Percentiles rank a stretch among this genome's conserved stretches.
Evolutionary conservation across 2,113 vertebrate species (phyloP).

Genomic region (Phodopus roborovskii): DNA sequence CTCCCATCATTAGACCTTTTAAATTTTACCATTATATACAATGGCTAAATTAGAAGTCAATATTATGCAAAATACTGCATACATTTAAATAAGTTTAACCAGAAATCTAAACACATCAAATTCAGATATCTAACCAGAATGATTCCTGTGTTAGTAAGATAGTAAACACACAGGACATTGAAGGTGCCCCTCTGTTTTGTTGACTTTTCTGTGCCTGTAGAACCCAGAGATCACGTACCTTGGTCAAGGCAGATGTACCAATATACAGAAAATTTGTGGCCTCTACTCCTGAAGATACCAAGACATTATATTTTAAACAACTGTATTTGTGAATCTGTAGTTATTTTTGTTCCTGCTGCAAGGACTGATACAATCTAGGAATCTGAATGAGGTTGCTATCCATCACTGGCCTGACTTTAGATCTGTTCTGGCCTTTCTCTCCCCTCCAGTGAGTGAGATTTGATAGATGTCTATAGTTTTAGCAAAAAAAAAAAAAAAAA

Average conservation of each 20-base stretch:
- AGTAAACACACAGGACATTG: background rate
- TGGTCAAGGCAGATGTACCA: background rate
- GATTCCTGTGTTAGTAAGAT: too few relatives aligned
- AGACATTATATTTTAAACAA: background rate
- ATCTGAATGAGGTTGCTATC: background rate
- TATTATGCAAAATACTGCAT: background rate
- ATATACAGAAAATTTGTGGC: background rate
- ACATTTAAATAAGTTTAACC: background rate
- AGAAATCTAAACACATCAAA: background rate
- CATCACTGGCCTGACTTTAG: background rate
- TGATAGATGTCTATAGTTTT: background rate
- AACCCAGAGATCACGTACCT: background rate
- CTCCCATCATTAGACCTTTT: background rate
- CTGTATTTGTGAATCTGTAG: background rate
- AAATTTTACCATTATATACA: background rate
- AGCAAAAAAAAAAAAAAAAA: background rate
- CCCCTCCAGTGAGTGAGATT: background rate
- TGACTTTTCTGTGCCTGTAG: background rate
- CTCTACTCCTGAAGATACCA: background rate
- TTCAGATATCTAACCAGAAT: background rate
- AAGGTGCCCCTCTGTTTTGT: background rate
- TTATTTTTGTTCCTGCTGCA: slow-evolving; percentile 26
- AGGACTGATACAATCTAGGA: background rate
- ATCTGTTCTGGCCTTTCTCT: background rate
- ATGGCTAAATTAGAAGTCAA: background rate